Evolutionary conservation across 37 sponge, comb jelly and placozoan genomes (phyloP).

Genomic region (Amphimedon queenslandica): DNA sequence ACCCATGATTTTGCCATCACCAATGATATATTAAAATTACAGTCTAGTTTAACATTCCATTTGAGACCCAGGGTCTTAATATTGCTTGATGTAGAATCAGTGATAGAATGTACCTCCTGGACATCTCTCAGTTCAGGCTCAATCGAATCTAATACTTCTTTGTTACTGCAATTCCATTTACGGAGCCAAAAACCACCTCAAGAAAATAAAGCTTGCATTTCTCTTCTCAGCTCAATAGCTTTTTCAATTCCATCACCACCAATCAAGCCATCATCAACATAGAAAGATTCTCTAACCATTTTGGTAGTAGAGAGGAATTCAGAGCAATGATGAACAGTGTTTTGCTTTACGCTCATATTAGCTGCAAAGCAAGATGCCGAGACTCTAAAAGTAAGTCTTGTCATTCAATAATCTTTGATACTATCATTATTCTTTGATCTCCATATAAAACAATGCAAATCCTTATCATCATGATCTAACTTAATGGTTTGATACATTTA

Average conservation of each 20-base stretch:
- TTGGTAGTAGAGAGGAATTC: background rate
- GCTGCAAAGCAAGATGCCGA: background rate
- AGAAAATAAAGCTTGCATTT: background rate
- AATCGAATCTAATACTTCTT: background rate
- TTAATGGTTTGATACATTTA: slow-evolving; percentile 13
- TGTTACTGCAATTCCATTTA: background rate
- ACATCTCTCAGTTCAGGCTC: background rate
- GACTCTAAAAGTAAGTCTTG: slow-evolving; percentile 1
- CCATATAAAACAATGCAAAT: slow-evolving; percentile 4
- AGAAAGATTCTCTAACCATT: background rate
- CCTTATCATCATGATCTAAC: background rate
- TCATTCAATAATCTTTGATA: slow-evolving; percentile 2
- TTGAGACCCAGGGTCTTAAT: background rate
- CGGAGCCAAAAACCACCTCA: background rate
- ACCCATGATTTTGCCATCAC: background rate
- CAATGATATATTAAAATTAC: background rate
- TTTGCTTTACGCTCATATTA: slow-evolving; percentile 10
- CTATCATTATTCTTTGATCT: background rate
- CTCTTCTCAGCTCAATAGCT: background rate
- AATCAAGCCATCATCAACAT: slow-evolving; percentile 9
- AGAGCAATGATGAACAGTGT: background rate
- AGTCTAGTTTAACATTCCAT: too few species aligned
- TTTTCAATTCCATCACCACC: background rate
- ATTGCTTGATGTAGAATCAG: background rate
- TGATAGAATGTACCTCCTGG: background rate